Conservation (phyloP, 1,140 invertebrate genomes). For the Drosophila nasuta region DNA sequence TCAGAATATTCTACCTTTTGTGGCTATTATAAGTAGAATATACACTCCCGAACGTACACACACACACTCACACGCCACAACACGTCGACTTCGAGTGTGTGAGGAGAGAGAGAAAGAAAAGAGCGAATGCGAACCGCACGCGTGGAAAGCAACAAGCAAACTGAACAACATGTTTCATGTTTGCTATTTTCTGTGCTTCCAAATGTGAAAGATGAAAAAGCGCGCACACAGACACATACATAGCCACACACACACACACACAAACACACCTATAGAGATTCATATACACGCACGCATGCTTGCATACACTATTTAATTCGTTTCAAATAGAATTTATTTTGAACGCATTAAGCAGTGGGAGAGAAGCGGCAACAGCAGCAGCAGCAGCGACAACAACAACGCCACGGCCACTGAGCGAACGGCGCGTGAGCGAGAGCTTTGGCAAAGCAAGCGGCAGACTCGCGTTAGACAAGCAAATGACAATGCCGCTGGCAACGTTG, state of each 20-base stretch:
- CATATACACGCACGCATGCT: slow-evolving; percentile 29
- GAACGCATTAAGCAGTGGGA: slow-evolving; percentile 39
- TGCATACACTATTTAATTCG: slow-evolving; percentile 67
- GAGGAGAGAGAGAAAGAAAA: slow-evolving; percentile 15
- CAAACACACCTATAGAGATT: background rate
- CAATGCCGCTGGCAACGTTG: slow-evolving; percentile 34
- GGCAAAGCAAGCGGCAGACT: slow-evolving; percentile 55
- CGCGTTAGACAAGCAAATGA: slow-evolving; percentile 56
- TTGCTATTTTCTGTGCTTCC: slow-evolving; percentile 79
- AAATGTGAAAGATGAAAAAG: slow-evolving; percentile 75
- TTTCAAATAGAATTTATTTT: slow-evolving; percentile 63
- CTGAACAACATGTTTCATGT: slow-evolving; percentile 81
- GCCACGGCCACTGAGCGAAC: slow-evolving; percentile 42
- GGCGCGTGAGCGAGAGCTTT: slow-evolving; percentile 72
- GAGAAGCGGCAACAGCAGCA: slow-evolving; percentile 39
- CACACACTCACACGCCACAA: background rate
- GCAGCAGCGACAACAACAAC: slow-evolving; percentile 29
- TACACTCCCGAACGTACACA: background rate
- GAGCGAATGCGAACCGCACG: slow-evolving; percentile 69
- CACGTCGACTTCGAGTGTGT: background rate
- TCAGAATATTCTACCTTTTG: slow-evolving; percentile 70
- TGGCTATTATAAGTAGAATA: slow-evolving; percentile 35
- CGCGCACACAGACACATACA: slow-evolving; percentile 31
- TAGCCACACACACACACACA: slow-evolving; percentile 23
- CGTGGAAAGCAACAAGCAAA: slow-evolving; percentile 81